Evolutionary conservation across 2,797 vertebrate species (phyloP).

Genomic region (Rhyacichthys aspro): DNA sequence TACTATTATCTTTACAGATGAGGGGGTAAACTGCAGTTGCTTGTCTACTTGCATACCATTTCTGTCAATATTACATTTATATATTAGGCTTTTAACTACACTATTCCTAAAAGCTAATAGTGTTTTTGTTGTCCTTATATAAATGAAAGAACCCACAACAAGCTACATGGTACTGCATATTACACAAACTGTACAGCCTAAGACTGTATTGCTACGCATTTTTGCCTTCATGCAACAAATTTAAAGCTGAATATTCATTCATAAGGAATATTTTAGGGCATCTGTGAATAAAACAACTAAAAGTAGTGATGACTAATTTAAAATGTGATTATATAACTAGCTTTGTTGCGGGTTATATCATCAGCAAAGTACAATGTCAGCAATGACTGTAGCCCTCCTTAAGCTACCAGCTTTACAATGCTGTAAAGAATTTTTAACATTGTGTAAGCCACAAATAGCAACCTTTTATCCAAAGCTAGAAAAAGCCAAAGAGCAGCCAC

Average conservation of each 20-base stretch:
- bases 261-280: constrained; percentile 31
- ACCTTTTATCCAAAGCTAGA: background rate
- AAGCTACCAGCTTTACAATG: constrained; percentile 43
- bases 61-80: constrained; percentile 41
- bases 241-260: constrained; percentile 50
- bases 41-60: constrained; percentile 34
- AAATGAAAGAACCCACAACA: constrained; percentile 56
- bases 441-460: background rate
- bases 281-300: constrained; percentile 23
- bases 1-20: constrained; percentile 34
- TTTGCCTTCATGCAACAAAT: constrained; percentile 55
- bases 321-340: constrained; percentile 59
- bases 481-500: constrained; percentile 43
- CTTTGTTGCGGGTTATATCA: constrained; percentile 37
- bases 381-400: constrained; percentile 44
- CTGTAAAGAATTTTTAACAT: constrained; percentile 7
- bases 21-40: constrained; percentile 10
- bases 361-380: constrained; percentile 49
- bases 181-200: constrained; percentile 66
- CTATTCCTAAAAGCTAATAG: constrained; percentile 52
- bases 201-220: constrained; percentile 61
- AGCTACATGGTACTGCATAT: constrained; percentile 60
- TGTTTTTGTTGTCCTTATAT: constrained; percentile 49
- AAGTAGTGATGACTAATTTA: constrained; percentile 50
- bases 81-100: constrained; percentile 20